These are phyloP conservation scores for Physocephala rufipes DNA, from an alignment of 2,888 invertebrate genomes.

Conservation along the genomic window DNA sequence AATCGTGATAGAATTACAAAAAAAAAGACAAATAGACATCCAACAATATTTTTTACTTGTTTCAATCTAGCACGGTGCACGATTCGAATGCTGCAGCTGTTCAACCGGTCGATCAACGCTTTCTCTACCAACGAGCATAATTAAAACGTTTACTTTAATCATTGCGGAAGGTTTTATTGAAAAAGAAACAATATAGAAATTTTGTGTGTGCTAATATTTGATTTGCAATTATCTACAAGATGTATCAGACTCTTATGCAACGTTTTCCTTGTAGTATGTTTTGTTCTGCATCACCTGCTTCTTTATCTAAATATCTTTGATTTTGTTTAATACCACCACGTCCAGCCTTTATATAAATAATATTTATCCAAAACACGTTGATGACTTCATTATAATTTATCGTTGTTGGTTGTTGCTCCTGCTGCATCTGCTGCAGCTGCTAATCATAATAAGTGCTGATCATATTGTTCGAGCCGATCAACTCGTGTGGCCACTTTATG, in stretches of 20 bases:
- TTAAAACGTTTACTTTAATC: slow-evolving; percentile 29
- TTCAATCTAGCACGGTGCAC: background rate
- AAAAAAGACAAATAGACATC: background rate
- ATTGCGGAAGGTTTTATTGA: slow-evolving; percentile 26
- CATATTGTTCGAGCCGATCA: too few relatives aligned
- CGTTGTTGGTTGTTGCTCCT: slow-evolving; percentile 21
- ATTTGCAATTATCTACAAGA: slow-evolving; percentile 16
- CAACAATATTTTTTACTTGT: background rate
- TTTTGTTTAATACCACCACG: background rate
- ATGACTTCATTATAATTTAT: slow-evolving; percentile 24
- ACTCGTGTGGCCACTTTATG: too few relatives aligned
- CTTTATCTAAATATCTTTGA: too few relatives aligned
- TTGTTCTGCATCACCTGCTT: too few relatives aligned
- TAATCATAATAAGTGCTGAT: too few relatives aligned
- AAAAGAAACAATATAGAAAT: background rate
- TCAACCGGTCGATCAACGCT: background rate
- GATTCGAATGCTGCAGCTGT: background rate
- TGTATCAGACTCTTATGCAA: background rate
- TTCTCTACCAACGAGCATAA: background rate
- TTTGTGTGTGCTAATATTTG: slow-evolving; percentile 17
- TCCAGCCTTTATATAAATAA: background rate
- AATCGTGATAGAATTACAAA: too few relatives aligned
- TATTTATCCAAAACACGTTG: slow-evolving; percentile 17
- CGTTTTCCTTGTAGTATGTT: too few relatives aligned
- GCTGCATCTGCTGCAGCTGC: background rate